Evolutionary conservation across 2,888 invertebrate species (phyloP).

Genomic region (Cantharis nigra): DNA sequence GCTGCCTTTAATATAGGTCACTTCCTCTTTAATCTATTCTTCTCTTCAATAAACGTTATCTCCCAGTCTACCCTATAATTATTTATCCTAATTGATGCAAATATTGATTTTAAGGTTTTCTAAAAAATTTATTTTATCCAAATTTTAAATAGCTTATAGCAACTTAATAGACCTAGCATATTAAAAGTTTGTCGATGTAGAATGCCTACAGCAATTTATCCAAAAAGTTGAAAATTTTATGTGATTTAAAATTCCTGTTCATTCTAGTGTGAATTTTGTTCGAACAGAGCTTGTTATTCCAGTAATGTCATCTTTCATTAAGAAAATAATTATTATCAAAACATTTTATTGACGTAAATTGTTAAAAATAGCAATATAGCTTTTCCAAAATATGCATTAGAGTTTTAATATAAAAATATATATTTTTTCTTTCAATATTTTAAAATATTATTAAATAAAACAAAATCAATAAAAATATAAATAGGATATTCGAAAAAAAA

Average conservation of each 20-base stretch:
- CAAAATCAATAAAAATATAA: too few species aligned
- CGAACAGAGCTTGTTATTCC: background rate
- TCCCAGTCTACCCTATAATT: conserved; percentile 23
- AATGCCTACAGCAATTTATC: background rate
- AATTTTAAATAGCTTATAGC: background rate
- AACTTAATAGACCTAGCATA: background rate
- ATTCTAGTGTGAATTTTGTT: background rate
- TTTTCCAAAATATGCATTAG: background rate
- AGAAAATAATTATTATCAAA: background rate
- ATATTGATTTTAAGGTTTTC: conserved; percentile 6
- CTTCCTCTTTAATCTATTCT: conserved; percentile 34
- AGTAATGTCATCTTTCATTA: background rate
- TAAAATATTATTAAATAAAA: too few species aligned
- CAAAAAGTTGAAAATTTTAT: background rate
- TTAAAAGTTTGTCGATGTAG: background rate
- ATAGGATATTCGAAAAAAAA: too few species aligned
- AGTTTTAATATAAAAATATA: background rate
- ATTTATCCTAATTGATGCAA: conserved; percentile 27
- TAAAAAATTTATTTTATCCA: conserved; percentile 10
- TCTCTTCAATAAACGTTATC: conserved; percentile 31
- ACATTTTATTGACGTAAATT: background rate
- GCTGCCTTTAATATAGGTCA: conserved; percentile 34
- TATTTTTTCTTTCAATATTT: too few species aligned
- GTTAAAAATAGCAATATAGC: background rate
- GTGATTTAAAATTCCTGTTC: background rate